A percentile compares a stretch with the other conserved stretches of the same genome.
phyloP scores from a whole-genome alignment of 2,113 vertebrate species.

The Miniopterus natalensis region DNA sequence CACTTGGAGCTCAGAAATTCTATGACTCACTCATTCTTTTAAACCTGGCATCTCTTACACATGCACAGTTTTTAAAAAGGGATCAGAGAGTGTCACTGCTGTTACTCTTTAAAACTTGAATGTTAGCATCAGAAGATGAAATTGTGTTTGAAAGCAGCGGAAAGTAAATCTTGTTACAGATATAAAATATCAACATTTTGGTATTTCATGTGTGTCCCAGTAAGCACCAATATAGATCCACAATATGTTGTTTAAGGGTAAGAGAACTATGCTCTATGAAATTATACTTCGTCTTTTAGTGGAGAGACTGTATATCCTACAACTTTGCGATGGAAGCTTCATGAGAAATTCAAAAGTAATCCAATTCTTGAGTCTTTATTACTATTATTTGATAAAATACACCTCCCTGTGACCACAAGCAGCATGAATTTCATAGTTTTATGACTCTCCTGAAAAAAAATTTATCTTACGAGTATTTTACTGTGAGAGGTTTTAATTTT shows the following conservation, averaged over 20 bases:
- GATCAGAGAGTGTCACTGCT: slow-evolving; percentile 30
- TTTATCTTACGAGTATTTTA: slow-evolving; percentile 36
- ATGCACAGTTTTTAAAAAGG: background rate
- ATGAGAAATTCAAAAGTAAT: slow-evolving; percentile 37
- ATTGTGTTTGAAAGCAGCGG: slow-evolving; percentile 25
- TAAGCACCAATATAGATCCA: background rate
- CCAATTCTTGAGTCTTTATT: background rate
- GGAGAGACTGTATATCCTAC: background rate
- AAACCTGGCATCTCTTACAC: slow-evolving; percentile 37
- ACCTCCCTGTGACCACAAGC: background rate
- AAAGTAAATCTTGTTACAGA: slow-evolving; percentile 5
- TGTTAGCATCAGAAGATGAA: background rate
- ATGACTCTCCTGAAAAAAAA: background rate
- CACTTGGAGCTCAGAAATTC: slow-evolving; percentile 61
- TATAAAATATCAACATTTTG: background rate
- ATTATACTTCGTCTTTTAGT: background rate
- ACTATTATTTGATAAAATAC: background rate
- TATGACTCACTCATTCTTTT: slow-evolving; percentile 72
- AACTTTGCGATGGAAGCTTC: background rate
- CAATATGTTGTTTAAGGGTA: background rate
- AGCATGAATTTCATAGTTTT: slow-evolving; percentile 26
- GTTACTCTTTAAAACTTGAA: slow-evolving; percentile 44
- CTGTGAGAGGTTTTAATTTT: slow-evolving; percentile 22
- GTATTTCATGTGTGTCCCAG: background rate
- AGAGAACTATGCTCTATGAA: background rate